These are phyloP conservation scores for Anneissia japonica DNA, from an alignment of 35 echinoderm and acorn worm genomes.

Conservation along the genomic window DNA sequence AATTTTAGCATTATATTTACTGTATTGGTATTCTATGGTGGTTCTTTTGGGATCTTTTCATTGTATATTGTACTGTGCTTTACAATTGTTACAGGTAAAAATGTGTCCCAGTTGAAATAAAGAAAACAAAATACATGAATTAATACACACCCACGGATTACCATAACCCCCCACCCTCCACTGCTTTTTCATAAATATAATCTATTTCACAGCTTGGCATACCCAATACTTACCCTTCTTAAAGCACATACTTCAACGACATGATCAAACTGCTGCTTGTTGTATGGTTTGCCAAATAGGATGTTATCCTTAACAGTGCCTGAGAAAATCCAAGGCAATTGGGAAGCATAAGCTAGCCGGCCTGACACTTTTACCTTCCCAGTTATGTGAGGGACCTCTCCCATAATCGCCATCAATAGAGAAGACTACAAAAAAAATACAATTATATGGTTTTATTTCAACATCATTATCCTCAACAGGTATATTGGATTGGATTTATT, in stretches of 20 bases:
- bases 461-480: neutral
- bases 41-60: neutral
- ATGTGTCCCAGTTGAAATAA: neutral
- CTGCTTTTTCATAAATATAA: no score
- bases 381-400: slow-evolving; percentile 19
- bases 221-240: slow-evolving; percentile 30
- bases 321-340: slow-evolving; percentile 55
- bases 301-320: slow-evolving; percentile 42
- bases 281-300: slow-evolving; percentile 22
- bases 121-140: neutral
- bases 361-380: slow-evolving; percentile 6
- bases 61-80: neutral
- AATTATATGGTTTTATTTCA: neutral
- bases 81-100: neutral
- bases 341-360: slow-evolving; percentile 35
- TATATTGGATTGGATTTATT: neutral
- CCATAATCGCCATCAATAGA: slow-evolving; percentile 37
- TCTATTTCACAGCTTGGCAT: no score
- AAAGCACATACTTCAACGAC: slow-evolving; percentile 46
- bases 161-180: neutral
- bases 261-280: slow-evolving; percentile 38
- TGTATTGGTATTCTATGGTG: no score
- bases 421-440: slow-evolving; percentile 33
- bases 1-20: no score
- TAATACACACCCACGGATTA: neutral